Conservation (phyloP, 2,888 invertebrate species). For the Heteromyza rotundicornis region DNA sequence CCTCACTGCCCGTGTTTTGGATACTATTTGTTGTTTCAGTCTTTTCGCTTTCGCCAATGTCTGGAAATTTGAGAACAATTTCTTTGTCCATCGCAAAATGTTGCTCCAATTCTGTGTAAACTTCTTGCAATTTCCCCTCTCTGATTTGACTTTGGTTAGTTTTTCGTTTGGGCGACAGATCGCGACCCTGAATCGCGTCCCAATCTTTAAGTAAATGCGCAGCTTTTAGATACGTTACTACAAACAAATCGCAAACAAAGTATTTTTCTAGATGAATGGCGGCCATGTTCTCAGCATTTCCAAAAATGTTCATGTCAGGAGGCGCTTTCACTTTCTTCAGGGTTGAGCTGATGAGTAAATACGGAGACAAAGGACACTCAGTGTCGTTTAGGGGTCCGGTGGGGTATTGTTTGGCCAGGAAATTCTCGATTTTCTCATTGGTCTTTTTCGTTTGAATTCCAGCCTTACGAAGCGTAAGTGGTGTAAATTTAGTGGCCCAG, state of each 20-base stretch:
- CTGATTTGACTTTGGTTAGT: conserved; percentile 12
- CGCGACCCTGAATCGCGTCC: conserved; percentile 70
- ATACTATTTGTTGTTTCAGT: neutral
- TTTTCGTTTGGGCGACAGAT: conserved; percentile 63
- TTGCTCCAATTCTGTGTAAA: conserved; percentile 41
- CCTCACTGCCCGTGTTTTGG: too few relatives aligned
- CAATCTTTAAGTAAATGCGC: conserved; percentile 69
- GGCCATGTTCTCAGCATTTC: conserved; percentile 17
- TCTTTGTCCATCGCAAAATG: too few relatives aligned
- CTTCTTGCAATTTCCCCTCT: conserved; percentile 31
- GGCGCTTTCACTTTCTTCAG: conserved; percentile 28
- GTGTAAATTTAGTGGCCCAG: conserved; percentile 60
- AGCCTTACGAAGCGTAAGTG: conserved; percentile 53
- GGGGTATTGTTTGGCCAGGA: conserved; percentile 42
- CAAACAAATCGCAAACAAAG: conserved; percentile 64
- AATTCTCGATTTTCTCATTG: conserved; percentile 39
- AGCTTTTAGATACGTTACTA: conserved; percentile 58
- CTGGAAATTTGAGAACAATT: too few relatives aligned
- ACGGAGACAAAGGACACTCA: conserved; percentile 15
- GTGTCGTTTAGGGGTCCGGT: conserved; percentile 21
- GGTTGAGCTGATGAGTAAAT: conserved; percentile 33
- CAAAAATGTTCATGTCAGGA: conserved; percentile 20
- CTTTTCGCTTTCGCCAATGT: too few relatives aligned
- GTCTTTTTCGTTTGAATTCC: conserved; percentile 47
- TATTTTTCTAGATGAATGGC: conserved; percentile 50